Percentiles rank a stretch among this genome's conserved stretches.
phyloP scores from a whole-genome alignment of 2,113 vertebrate genomes.

The Phocoena sinus region DNA sequence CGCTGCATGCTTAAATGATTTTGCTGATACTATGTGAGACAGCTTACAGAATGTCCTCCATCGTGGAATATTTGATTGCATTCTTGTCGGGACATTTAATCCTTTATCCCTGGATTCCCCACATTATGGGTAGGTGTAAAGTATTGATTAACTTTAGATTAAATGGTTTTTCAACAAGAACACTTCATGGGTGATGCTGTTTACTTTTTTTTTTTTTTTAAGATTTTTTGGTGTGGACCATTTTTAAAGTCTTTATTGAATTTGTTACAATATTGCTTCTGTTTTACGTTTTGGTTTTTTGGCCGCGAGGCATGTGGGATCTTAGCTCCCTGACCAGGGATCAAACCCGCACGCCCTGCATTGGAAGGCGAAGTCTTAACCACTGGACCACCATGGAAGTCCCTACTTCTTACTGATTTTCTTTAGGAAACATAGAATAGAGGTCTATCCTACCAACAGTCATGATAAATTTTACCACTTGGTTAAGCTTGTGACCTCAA shows the following conservation, averaged over 20 bases:
- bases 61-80: background rate
- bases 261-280: no score
- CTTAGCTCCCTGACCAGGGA: no score
- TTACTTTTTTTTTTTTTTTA: background rate
- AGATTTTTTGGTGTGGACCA: no score
- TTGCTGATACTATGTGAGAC: background rate
- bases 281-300: no score
- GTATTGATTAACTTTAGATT: background rate
- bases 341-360: no score
- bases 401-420: background rate
- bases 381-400: no score
- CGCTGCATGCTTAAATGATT: no score
- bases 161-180: background rate
- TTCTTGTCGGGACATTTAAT: no score
- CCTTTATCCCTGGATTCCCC: background rate
- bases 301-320: no score
- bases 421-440: accelerated
- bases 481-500: background rate
- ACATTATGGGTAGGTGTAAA: background rate
- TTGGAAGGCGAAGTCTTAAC: no score
- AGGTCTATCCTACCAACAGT: accelerated
- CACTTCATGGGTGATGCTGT: accelerated
- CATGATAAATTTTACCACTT: accelerated
- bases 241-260: no score
- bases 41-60: background rate